These are phyloP conservation scores for Bucorvus abyssinicus DNA, from an alignment of 2,797 vertebrate species.

Conservation along the genomic window DNA sequence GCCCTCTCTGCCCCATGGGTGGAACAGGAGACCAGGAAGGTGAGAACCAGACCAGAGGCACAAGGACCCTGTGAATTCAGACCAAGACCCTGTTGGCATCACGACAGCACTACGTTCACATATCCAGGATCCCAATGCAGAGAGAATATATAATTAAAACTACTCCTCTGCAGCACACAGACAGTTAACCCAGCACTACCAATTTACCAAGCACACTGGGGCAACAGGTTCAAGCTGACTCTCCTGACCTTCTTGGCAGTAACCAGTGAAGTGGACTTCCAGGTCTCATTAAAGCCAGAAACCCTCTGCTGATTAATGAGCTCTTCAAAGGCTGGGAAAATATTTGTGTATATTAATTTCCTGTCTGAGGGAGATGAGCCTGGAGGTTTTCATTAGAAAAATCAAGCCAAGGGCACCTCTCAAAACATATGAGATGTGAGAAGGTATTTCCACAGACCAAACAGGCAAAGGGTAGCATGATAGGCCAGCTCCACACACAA, in stretches of 20 bases:
- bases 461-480: not conserved
- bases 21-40: not conserved
- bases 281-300: not conserved
- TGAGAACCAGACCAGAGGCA: not conserved
- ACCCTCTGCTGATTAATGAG: not conserved
- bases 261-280: not conserved
- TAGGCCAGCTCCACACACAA: not conserved
- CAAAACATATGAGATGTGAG: not conserved
- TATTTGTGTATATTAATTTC: not conserved
- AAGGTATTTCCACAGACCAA: not conserved
- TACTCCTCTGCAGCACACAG: not conserved
- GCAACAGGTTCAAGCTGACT: not conserved
- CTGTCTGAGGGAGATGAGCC: not conserved
- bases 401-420: not conserved
- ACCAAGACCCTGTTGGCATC: not conserved
- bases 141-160: not conserved
- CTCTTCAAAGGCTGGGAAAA: not conserved
- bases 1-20: not conserved
- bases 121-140: not conserved
- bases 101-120: not conserved
- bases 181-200: not conserved
- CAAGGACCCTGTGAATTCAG: not conserved
- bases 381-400: not conserved
- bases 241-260: not conserved
- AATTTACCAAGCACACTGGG: not conserved